Evolutionary conservation across 2,888 invertebrate species (phyloP), one percentile per base, ranked within the genome.

Genomic region (Apoderus coryli): DNA sequence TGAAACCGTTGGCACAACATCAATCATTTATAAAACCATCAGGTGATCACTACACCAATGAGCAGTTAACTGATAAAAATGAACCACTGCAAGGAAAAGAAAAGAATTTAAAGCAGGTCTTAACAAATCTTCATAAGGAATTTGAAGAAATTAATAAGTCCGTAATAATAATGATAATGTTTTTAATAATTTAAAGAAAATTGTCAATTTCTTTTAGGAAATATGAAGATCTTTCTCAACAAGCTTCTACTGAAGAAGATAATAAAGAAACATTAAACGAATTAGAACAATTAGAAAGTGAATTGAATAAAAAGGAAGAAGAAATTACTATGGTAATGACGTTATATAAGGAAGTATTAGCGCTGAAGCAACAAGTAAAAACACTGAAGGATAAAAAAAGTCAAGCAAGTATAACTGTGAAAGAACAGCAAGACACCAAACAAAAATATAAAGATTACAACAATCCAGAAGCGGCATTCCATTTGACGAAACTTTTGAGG

Each of bases 311-410:
- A 25, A 60, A 59, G 39, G 59, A 60, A 40, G 54, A 56, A 29
- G 60, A 59, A 40, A 59, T 59, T 4, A 52, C 49, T 7, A 57
- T 57, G 52, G 58, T 59, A 11, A 56, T 59, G 54, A 40, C 50
- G 2, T 39, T 60, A 11, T 59, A 56, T 34, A 56, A 54, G 23
- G 59, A 60, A 40, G 57, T 61, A n/a, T 25, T 56, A 25, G 54
- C 55, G 3, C 39, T 57, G 25, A 59, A 59, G 38, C 49, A 56
- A 26, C 58, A 59, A 42, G 51, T 58, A 4, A 54, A 48, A 39
- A 37, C 37, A 9, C 38, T 57, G 30, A 53, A 52, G 36, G 47
- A 52, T 27, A 46, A 46, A 14, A 42, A 45, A 2, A 51, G 54
- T 31, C 41, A 48, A 27, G 44, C 46, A 2, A 46, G 46, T 4